These are phyloP conservation scores for Zosterops borbonicus DNA, from an alignment of 2,113 vertebrate genomes.

Conservation along the genomic window DNA sequence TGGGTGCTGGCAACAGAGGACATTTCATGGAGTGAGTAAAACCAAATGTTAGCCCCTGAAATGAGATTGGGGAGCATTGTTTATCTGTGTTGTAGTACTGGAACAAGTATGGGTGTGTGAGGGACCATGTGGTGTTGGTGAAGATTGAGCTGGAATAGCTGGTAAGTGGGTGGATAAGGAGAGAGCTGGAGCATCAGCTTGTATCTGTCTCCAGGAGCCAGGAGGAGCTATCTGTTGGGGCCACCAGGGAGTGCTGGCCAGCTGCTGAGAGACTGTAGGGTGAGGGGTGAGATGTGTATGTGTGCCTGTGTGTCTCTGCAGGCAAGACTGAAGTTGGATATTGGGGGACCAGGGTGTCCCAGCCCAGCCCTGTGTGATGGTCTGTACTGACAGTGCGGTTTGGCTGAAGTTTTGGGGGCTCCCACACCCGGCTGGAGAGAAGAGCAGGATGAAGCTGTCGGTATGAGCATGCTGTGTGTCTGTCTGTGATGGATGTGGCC, in stretches of 20 bases:
- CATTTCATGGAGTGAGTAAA: background rate
- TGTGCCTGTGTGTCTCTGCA: background rate
- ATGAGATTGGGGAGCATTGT: background rate
- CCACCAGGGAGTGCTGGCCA: background rate
- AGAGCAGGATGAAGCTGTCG: background rate
- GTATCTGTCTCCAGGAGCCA: background rate
- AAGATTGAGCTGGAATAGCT: background rate
- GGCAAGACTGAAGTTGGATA: background rate
- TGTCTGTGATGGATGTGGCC: background rate
- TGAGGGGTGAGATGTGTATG: rapidly evolving
- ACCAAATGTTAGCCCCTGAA: background rate
- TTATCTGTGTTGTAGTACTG: background rate
- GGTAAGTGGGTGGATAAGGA: background rate
- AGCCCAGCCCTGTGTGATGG: background rate
- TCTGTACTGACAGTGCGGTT: background rate
- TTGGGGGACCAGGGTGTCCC: background rate
- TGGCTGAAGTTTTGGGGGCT: background rate
- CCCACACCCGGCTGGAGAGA: rapidly evolving
- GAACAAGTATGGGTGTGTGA: background rate
- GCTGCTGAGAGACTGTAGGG: background rate
- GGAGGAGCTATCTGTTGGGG: background rate
- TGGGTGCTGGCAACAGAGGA: background rate
- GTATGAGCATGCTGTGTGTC: background rate
- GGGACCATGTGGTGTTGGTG: background rate
- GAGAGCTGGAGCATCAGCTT: background rate